Conservation (phyloP, 1,140 invertebrate species). For the Philotrypesis tridentata region DNA sequence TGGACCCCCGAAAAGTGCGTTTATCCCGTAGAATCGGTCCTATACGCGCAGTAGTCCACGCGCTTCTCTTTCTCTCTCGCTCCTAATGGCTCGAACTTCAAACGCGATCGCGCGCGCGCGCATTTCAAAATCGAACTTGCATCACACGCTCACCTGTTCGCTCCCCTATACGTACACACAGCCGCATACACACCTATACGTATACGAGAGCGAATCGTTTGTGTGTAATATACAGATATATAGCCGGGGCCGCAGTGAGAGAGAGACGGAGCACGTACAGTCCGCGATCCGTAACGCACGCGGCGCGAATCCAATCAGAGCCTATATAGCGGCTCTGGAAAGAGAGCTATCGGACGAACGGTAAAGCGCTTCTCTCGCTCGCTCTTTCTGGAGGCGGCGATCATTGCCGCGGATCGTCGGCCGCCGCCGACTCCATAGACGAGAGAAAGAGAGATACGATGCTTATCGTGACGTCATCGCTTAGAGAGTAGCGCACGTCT, state of each 20-base stretch:
- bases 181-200: too few relatives aligned
- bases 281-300: conserved; percentile 17
- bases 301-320: conserved; percentile 32
- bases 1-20: too few relatives aligned
- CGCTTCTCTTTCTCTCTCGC: neutral
- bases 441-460: conserved; percentile 14
- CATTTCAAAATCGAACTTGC: conserved; percentile 24
- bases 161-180: too few relatives aligned
- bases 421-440: too few relatives aligned
- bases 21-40: too few relatives aligned
- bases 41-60: too few relatives aligned
- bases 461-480: conserved; percentile 24
- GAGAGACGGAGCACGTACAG: neutral
- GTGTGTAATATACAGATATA: too few relatives aligned
- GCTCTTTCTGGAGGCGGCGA: neutral
- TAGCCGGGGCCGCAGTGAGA: too few relatives aligned
- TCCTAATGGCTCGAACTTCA: conserved; percentile 33
- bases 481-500: neutral
- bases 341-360: neutral
- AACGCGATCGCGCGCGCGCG: neutral
- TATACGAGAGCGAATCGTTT: too few relatives aligned
- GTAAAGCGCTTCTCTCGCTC: neutral
- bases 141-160: neutral
- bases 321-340: neutral
- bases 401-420: neutral